Base-by-base conservation (phyloP, 2,888 invertebrate species). In the Cyclophora albipunctata region DNA sequence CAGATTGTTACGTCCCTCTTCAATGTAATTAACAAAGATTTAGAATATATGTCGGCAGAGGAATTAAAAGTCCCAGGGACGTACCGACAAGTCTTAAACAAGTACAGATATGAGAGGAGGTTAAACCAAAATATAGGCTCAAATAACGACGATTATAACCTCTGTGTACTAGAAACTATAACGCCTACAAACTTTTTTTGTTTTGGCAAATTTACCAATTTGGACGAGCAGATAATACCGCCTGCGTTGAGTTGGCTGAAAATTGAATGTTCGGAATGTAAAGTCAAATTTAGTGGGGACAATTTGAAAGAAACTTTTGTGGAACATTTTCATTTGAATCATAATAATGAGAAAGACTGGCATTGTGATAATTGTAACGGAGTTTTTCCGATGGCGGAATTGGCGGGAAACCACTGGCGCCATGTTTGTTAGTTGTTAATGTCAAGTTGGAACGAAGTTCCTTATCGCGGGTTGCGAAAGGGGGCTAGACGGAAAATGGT, bases 91-190 rank as follows among this genome's bases (percentile, higher is more conserved):
- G 59, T 62, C 43, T 58, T 65, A 0, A 75, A 58, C 34, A 66
- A 64, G 35, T 69, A 73, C 58, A 64, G 69, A 0, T 84, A 81
- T 41, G 60, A 74, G 0, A 61, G 84, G 50, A 73, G 77, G 54
- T 59, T 83, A 34, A 71, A 56, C 3, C 54, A 64, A 2, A 69
- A 37, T 1, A 4, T 37, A 78, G 51, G 48, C 4, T 5, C 7
- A 41, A 2, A 43, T 37, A 7, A 5, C 5, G 3, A 34, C 6
- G 47, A 34, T 0, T 40, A 73, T 46, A 78, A 84, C 52, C 51
- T 84, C 3, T 75, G 75, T 35, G 45, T 85, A 0, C 69, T 82
- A 54, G 84, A 85, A 50, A 66, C 60, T 0, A 5, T 75, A 0
- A 47, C 58, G 2, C 83, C 84, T 0, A 57, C 59, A 5, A 63